Percentiles rank a stretch among this genome's conserved stretches.
phyloP scores from a whole-genome alignment of 2,888 invertebrate species.

The Habroteleia sp. region DNA sequence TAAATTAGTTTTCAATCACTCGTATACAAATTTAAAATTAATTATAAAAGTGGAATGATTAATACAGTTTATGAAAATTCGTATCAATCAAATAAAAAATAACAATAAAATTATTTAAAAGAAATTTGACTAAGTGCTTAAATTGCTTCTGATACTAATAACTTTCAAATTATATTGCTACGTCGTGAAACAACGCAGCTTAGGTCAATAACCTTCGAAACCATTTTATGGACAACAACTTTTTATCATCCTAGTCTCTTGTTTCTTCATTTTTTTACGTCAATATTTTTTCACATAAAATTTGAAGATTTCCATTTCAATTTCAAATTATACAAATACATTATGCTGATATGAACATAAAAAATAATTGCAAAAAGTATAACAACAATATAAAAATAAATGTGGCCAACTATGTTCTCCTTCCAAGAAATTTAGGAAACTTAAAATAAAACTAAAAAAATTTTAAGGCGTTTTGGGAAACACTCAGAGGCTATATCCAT shows the following conservation, averaged over 20 bases:
- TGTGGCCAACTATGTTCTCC: no score
- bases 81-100: no score
- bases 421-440: neutral
- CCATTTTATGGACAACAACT: conserved; percentile 9
- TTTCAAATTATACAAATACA: neutral
- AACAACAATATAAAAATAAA: no score
- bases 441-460: neutral
- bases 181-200: conserved; percentile 1
- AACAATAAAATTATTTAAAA: no score
- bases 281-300: neutral
- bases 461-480: neutral
- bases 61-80: no score
- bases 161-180: conserved; percentile 15
- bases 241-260: conserved; percentile 4
- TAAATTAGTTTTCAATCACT: no score
- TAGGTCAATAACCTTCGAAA: conserved; percentile 10
- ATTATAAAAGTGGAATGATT: no score
- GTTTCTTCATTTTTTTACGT: neutral
- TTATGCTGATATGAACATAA: no score
- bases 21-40: no score
- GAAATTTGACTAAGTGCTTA: no score
- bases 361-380: neutral
- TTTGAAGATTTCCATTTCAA: neutral
- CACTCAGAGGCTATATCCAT: neutral
- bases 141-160: no score